Percentiles rank a stretch among this genome's conserved stretches.
These are phyloP conservation scores for Paramisgurnus dabryanus DNA, from an alignment of 2,113 vertebrate genomes.

Conservation along the genomic window DNA sequence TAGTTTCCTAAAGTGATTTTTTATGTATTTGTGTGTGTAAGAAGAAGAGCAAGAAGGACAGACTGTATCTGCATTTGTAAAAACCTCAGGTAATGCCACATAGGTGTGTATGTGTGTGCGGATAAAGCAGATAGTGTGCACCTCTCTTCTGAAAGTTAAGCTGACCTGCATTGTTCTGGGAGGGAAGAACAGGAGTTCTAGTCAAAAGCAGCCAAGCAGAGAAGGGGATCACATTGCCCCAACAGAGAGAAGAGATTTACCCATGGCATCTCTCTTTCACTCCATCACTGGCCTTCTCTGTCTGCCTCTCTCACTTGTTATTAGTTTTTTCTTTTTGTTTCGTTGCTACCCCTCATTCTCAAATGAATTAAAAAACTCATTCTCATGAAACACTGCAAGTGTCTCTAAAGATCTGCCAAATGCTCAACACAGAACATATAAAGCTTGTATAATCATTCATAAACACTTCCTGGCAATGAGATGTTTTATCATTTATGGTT, in stretches of 20 bases:
- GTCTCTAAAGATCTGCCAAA: no score
- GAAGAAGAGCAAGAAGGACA: background rate
- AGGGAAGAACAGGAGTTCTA: conserved; percentile 72
- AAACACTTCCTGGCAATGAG: no score
- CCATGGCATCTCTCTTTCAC: conserved; percentile 40
- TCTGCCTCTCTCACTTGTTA: background rate
- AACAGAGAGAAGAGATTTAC: conserved; percentile 71
- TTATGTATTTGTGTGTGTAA: background rate
- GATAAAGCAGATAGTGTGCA: conserved; percentile 78
- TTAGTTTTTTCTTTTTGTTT: background rate
- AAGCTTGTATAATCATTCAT: no score
- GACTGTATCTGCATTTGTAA: background rate
- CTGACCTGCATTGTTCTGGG: conserved; percentile 84
- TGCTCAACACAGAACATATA: no score
- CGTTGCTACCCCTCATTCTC: background rate
- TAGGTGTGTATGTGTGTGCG: background rate
- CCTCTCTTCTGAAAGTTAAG: conserved; percentile 85
- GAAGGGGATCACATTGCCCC: conserved; percentile 71
- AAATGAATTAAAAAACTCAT: background rate
- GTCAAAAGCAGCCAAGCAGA: conserved; percentile 71
- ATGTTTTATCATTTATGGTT: no score
- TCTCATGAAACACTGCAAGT: no score
- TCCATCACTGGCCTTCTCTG: conserved; percentile 7
- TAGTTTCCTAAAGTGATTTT: background rate
- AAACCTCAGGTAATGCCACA: conserved; percentile 6